Base-by-base conservation (phyloP, 2,888 invertebrate genomes). In the Conistra vaccinii region DNA sequence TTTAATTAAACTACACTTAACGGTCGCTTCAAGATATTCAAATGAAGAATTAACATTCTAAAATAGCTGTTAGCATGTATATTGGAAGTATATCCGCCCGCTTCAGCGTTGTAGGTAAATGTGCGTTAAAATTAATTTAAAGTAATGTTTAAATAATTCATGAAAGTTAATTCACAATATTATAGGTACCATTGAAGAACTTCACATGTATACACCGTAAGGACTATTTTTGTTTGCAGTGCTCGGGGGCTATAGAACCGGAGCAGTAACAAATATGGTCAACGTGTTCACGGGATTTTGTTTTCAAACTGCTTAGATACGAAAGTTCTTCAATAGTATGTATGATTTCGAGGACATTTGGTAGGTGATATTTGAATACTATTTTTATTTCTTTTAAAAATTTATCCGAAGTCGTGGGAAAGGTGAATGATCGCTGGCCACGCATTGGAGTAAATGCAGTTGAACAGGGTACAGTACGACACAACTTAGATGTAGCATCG, bases 41-140 rank as follows among this genome's bases (percentile, higher is more conserved):
- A 69, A 84, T 80, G 14, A 55, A 35, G 9, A 26, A 81, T 85
- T 69, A 26, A 45, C 58, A 80, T 65, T 68, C 32, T 5, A 61
- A 62, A 83, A 10, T 69, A 60, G 78, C 29, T 45, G 39, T 84
- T 80, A 51, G 42, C 35, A 68, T 80, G 57, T 29, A 39, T 55
- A 73, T 80, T 80, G 45, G 32, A 84, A 17, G 32, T 23, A 45
- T 68, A 80, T 80, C 80, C 68, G 85, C 29, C 26, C 3, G 55
- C 5, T 61, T 42, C 17, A 68, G 51, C 45, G 42, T 55, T 62
- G 14, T 26, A 42, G 42, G 42, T 14, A 55, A 61, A 45, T 53
- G 51, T 42, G 39, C 48, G 45, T 79, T 69, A 26, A 68, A 65
- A 65, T 67, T 65, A 60, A 78, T 58, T 61, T 10, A 73, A 61